Base-by-base conservation (phyloP, 2,113 vertebrate species). In the Xiphophorus couchianus region DNA sequence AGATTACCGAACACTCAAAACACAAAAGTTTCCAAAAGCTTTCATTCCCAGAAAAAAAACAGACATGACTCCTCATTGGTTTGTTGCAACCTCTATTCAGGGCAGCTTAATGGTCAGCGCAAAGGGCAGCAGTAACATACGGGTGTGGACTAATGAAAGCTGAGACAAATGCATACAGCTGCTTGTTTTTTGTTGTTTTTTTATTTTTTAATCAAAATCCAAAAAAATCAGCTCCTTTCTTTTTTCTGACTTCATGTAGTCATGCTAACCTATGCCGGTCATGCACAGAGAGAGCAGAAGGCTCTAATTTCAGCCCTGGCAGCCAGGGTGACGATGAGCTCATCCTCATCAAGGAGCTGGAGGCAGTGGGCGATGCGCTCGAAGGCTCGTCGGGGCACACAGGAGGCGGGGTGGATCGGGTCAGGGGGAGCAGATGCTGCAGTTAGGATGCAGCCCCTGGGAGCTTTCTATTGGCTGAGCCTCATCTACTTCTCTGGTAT, bases 251-350 rank as follows among this genome's bases (percentile, higher is more conserved):
- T 93, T 85, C 77, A 64, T 85, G 87, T 86, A 90, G 90, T 93
- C 91, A 91, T 87, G 90, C 92, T 78, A 90, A 92, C 90, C 91
- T 92, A 84, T 61, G 75, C 90, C 71, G 85, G 83, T 88, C 91
- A 85, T 79, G 86, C 74, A 74, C 89, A 54, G 70, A 75, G 87
- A 91, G 88, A 93, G 89, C 90, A 91, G 81, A 83, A 89, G 93
- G 88, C 90, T 92, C 89, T 91, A 85, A 86, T 93, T 92, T 92
- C 85, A 88, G 86, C 84, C 81, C 89, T 94, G 93, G 92, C 91
- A 92, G 83, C 75, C 42, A 75, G 72, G 80, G 89, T 78, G 87
- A 61, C 74, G 91, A 94, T 94, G 93, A 94, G 91, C 92, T 94
- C 93, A 92, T 92, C 84, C 84, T 88, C 82, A 71, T 82, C 71